A percentile compares a stretch with the other conserved stretches of the same genome.
Conservation (phyloP, 2,888 invertebrate genomes). For the Dryocosmus kuriphilus region DNA sequence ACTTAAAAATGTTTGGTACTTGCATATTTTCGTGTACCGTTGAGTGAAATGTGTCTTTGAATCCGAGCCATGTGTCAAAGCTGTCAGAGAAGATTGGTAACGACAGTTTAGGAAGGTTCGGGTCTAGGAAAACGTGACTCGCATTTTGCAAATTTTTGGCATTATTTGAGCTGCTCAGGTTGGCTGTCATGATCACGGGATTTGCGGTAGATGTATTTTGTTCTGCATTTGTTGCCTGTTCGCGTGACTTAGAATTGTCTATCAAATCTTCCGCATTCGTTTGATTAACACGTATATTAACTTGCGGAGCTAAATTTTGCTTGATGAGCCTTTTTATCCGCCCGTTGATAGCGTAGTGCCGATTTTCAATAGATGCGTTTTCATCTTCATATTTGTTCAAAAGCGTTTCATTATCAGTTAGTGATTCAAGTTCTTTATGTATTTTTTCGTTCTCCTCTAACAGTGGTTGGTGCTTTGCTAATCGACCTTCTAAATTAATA, state of each 20-base stretch:
- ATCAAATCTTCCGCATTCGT: too few species aligned
- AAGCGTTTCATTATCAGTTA: not conserved
- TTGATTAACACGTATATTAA: not conserved
- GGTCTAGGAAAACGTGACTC: not conserved
- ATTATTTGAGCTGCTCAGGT: too few species aligned
- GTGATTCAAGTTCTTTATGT: not conserved
- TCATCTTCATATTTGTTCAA: not conserved
- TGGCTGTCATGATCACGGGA: too few species aligned
- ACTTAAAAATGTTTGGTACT: slow-evolving; percentile 15
- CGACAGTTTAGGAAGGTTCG: not conserved
- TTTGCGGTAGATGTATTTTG: too few species aligned
- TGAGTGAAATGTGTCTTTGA: slow-evolving; percentile 17
- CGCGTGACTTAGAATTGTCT: too few species aligned
- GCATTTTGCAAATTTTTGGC: too few species aligned
- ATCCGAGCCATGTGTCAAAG: slow-evolving; percentile 37
- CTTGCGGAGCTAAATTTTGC: not conserved
- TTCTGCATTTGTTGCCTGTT: too few species aligned
- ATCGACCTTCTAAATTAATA: not conserved
- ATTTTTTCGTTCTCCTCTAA: not conserved
- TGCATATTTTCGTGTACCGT: slow-evolving; percentile 20
- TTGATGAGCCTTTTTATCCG: not conserved
- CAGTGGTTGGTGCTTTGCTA: not conserved
- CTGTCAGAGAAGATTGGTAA: slow-evolving; percentile 1
- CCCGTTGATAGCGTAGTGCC: not conserved
- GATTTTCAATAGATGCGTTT: not conserved